Conservation (phyloP, 1,140 invertebrate genomes). For the Bilobella aurantiaca region DNA sequence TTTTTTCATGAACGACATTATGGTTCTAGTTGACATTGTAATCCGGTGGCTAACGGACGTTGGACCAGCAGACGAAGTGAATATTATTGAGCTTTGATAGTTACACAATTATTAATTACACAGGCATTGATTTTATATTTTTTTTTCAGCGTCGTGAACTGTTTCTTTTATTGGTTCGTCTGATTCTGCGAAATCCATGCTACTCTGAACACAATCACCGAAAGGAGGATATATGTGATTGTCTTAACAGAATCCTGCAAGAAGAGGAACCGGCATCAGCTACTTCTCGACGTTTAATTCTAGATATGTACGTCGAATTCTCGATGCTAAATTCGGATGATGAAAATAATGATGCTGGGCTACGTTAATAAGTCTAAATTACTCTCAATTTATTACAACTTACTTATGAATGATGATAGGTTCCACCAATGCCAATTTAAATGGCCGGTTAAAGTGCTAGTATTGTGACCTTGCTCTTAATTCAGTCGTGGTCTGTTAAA, state of each 20-base stretch:
- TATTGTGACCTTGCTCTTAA: too few relatives aligned
- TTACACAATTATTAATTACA: background rate
- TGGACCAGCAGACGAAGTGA: constrained; percentile 68
- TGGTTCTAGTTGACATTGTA: constrained; percentile 83
- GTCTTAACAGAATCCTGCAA: constrained; percentile 69
- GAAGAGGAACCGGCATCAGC: constrained; percentile 60
- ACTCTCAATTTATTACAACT: too few relatives aligned
- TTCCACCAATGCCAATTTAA: too few relatives aligned
- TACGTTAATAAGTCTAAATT: too few relatives aligned
- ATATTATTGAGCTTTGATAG: constrained; percentile 6
- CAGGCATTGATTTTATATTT: background rate
- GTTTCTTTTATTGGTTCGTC: constrained; percentile 62
- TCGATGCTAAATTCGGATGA: too few relatives aligned
- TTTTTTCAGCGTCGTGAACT: constrained; percentile 45
- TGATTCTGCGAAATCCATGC: constrained; percentile 62
- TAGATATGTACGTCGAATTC: too few relatives aligned
- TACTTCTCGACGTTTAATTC: too few relatives aligned
- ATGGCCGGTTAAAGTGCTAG: too few relatives aligned
- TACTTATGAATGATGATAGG: too few relatives aligned
- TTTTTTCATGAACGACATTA: constrained; percentile 87
- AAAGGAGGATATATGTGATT: constrained; percentile 62
- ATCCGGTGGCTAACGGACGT: constrained; percentile 76
- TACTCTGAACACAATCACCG: constrained; percentile 63
- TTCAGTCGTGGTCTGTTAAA: too few relatives aligned
- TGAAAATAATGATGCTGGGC: too few relatives aligned